A percentile compares a stretch with the other conserved stretches of the same genome.
phyloP scores from a whole-genome alignment of 2,888 invertebrate genomes.

The Cryptus viduatorius region DNA sequence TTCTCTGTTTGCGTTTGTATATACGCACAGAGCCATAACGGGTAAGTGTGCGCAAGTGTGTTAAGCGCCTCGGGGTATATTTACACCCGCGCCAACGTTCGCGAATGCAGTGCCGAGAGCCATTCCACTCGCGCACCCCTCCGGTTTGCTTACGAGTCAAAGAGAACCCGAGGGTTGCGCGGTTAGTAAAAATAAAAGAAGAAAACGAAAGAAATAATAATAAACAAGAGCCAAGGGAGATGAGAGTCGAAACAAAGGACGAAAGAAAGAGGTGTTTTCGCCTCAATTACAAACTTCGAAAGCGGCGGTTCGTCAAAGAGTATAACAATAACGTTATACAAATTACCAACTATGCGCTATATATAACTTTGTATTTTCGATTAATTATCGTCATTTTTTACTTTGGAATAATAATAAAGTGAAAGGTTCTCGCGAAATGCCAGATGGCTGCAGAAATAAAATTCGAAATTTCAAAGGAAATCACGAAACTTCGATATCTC shows the following conservation, averaged over 20 bases:
- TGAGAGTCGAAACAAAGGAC: conserved; percentile 37
- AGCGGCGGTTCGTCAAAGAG: conserved; percentile 5
- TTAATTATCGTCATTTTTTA: conserved; percentile 21
- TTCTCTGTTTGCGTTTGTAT: background rate
- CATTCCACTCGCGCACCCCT: conserved; percentile 46
- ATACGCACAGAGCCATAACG: background rate
- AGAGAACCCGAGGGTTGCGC: conserved; percentile 46
- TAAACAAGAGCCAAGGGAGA: conserved; percentile 9
- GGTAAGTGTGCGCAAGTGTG: conserved; percentile 1
- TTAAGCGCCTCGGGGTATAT: conserved; percentile 23
- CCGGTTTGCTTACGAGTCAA: conserved; percentile 20
- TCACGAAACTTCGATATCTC: too few species aligned
- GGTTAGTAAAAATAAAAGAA: conserved; percentile 41
- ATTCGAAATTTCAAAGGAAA: conserved; percentile 58
- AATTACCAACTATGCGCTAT: conserved; percentile 6
- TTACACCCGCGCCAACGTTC: conserved; percentile 30
- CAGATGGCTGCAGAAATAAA: conserved; percentile 54
- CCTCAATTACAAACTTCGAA: conserved; percentile 52
- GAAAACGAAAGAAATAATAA: conserved; percentile 40
- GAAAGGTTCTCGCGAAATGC: conserved; percentile 45
- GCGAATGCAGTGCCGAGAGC: conserved; percentile 40
- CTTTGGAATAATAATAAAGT: conserved; percentile 5
- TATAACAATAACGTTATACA: conserved; percentile 20
- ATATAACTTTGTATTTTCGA: background rate
- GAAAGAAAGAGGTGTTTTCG: conserved; percentile 35